Evolutionary conservation across 2,888 invertebrate genomes (phyloP).

Genomic region (Macaria liturata): DNA sequence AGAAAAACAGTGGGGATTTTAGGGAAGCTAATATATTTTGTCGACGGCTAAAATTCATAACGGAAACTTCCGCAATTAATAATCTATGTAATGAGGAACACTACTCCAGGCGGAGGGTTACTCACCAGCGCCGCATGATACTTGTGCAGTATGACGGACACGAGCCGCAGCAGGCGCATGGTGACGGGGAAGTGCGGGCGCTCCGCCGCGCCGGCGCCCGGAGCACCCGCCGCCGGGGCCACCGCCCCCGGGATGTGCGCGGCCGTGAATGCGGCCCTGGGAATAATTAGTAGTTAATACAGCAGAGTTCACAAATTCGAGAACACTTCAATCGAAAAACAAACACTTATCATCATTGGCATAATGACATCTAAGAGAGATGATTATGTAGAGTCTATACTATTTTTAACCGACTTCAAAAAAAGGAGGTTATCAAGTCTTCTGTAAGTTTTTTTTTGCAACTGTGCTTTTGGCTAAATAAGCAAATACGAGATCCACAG

Average conservation of each 20-base stretch:
- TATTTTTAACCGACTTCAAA: too few relatives aligned
- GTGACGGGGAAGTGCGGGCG: slow-evolving; percentile 98
- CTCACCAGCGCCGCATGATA: slow-evolving; percentile 94
- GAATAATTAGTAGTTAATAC: not conserved
- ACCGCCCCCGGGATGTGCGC: slow-evolving; percentile 67
- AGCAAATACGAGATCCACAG: too few relatives aligned
- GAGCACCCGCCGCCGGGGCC: slow-evolving; percentile 53
- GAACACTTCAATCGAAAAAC: not conserved
- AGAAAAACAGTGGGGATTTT: too few relatives aligned
- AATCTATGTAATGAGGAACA: too few relatives aligned
- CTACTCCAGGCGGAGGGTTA: slow-evolving; percentile 22
- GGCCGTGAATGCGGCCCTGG: slow-evolving; percentile 67
- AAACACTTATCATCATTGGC: not conserved
- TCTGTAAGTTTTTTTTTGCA: too few relatives aligned
- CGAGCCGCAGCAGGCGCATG: slow-evolving; percentile 95
- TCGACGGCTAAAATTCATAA: too few relatives aligned
- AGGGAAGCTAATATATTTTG: too few relatives aligned
- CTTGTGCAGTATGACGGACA: slow-evolving; percentile 95
- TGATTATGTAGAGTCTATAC: too few relatives aligned
- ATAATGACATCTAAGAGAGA: not conserved
- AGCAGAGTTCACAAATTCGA: not conserved
- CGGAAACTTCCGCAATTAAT: too few relatives aligned
- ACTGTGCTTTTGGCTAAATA: too few relatives aligned
- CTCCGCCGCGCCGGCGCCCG: slow-evolving; percentile 86
- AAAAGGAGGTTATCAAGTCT: too few relatives aligned